Base-by-base conservation (phyloP, 2,888 invertebrate species). In the Brenthis ino region DNA sequence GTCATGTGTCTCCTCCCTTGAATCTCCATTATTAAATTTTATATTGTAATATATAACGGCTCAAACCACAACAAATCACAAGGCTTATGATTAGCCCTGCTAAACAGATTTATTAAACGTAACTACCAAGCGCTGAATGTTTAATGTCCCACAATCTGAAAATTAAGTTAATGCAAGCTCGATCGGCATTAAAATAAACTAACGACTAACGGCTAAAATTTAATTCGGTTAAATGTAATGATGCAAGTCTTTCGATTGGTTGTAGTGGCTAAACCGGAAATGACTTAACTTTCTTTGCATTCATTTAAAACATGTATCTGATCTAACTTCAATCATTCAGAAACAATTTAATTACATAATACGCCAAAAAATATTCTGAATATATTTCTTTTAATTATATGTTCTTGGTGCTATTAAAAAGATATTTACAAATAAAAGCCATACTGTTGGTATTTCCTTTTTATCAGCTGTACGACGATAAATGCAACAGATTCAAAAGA, bases 1-100 rank as follows among this genome's bases (percentile, higher is more conserved):
- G 58, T 48, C n/a, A 60, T 80, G 68, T 83, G 85, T 76, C 87
- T 86, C 70, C 89, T 83, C 63, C 78, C 76, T 72, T 85, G 86
- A 61, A 84, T 79, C 74, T 89, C 90, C 90, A 90, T 89, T 76
- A 53, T 73, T 51, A 51, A 60, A 28, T 48, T 43, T 6, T 24
- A 20, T 71, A 72, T 65, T 69, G 12, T 57, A 8, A 37, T 20
- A 5, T 57, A 43, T n/a, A 43, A 16, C 20, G 56, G 67, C 55
- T 60, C 20, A 61, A 56, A 50, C 50, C 61, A 50, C 56, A 67
- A 48, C 37, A 16, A 58, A 58, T 13, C 11, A 28, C 37, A 14
- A 58, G 51, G 53, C 50, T 57, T 43, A 37, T 11, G 43, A 57
- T 47, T 50, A 55, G 64, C 53, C 24, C 48, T 48, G 50, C 47